phyloP scores from a whole-genome alignment of 2,113 vertebrate species.

The Zosterops borbonicus region DNA sequence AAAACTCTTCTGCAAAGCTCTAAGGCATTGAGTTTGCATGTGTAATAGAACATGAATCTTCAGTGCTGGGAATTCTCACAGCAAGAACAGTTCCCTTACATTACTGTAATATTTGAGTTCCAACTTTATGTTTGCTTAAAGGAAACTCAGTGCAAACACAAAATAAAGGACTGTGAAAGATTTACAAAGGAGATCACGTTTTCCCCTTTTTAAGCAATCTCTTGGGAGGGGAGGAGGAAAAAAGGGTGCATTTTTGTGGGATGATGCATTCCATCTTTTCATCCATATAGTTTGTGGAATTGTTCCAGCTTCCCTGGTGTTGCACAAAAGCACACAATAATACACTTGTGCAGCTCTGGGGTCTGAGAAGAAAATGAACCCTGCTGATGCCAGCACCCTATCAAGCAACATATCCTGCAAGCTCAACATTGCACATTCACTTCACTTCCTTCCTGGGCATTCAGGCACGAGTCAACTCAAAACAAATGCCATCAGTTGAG shows the following conservation, averaged over 20 bases:
- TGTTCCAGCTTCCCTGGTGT: constrained; percentile 48
- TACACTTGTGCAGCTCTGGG: constrained; percentile 43
- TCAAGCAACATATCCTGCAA: constrained; percentile 52
- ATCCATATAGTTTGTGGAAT: constrained; percentile 48
- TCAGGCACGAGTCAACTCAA: constrained; percentile 6
- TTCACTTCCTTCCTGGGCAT: constrained; percentile 62
- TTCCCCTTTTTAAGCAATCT: not conserved
- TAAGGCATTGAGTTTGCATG: not conserved
- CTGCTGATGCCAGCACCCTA: constrained; percentile 48
- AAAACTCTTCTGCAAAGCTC: not conserved
- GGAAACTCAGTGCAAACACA: not conserved
- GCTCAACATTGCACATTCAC: constrained; percentile 46
- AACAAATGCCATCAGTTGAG: constrained; percentile 40
- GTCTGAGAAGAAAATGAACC: constrained; percentile 45
- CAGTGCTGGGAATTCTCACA: not conserved
- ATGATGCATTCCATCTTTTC: constrained; percentile 60
- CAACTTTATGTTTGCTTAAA: not conserved
- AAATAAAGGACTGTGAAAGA: not conserved
- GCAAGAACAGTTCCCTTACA: not conserved
- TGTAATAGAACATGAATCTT: not conserved
- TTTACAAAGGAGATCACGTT: constrained; percentile 30
- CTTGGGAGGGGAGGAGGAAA: not conserved
- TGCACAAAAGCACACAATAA: constrained; percentile 57
- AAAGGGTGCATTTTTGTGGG: constrained; percentile 34
- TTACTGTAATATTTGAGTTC: constrained; percentile 31